A percentile compares a stretch with the other conserved stretches of the same genome.
Conservation (phyloP, 2,113 vertebrate species). For the Clarias macrocephalus region DNA sequence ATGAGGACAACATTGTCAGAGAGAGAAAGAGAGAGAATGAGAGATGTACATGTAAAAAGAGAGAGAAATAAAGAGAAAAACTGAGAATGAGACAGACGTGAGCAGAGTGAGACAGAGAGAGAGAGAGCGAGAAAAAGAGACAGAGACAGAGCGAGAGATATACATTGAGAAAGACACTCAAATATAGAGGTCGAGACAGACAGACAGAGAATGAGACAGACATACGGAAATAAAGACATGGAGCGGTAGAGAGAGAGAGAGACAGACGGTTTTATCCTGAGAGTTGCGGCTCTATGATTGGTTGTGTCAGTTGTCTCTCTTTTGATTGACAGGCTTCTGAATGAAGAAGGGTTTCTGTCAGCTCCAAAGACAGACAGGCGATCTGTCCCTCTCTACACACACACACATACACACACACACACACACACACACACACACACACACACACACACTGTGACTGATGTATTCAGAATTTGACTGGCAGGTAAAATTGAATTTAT, state of each 20-base stretch:
- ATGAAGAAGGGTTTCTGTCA: conserved; percentile 48
- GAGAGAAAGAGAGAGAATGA: neutral
- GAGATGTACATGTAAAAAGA: neutral
- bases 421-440: conserved; percentile 36
- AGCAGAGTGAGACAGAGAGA: neutral
- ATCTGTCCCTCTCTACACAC: conserved; percentile 24
- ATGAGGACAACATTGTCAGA: neutral
- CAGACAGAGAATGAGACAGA: neutral
- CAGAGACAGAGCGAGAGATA: neutral
- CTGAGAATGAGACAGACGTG: neutral
- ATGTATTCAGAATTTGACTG: conserved; percentile 42
- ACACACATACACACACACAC: neutral
- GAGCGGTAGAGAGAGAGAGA: neutral
- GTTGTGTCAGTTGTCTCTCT: conserved; percentile 43
- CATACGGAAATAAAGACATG: neutral
- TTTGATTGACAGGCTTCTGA: conserved; percentile 30
- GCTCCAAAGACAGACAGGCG: conserved; percentile 44
- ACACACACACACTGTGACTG: conserved; percentile 43
- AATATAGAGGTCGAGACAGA: neutral
- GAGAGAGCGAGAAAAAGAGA: neutral
- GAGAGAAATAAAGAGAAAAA: neutral
- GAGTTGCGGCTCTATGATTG: conserved; percentile 33
- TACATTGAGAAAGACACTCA: neutral
- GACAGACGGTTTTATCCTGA: neutral
- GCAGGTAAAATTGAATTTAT: conserved; percentile 32